Evolutionary conservation across 2,888 invertebrate species (phyloP).

Genomic region (Latrodectus hesperus): DNA sequence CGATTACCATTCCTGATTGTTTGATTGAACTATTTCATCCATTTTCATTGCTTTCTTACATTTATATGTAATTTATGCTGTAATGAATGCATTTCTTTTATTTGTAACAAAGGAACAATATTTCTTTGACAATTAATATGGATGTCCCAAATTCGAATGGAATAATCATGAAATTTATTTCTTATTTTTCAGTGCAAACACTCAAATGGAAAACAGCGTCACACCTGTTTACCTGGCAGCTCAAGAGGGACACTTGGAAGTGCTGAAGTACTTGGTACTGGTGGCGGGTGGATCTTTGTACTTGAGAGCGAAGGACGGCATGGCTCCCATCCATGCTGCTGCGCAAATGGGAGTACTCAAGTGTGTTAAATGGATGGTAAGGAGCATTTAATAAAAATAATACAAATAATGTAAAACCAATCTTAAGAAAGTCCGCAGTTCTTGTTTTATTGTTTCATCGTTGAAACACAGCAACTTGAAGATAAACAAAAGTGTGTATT

Average conservation of each 20-base stretch:
- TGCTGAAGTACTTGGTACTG: slow-evolving; percentile 87
- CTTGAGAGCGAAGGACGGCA: slow-evolving; percentile 89
- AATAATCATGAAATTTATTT: neutral
- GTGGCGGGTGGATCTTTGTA: slow-evolving; percentile 88
- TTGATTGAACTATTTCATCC: too few relatives aligned
- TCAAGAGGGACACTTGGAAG: slow-evolving; percentile 90
- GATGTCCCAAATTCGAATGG: slow-evolving; percentile 13
- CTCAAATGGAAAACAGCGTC: slow-evolving; percentile 93
- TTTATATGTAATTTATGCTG: too few relatives aligned
- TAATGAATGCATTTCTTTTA: too few relatives aligned
- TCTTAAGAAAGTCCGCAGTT: too few relatives aligned
- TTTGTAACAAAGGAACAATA: too few relatives aligned
- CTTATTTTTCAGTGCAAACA: slow-evolving; percentile 83
- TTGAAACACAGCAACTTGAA: too few relatives aligned
- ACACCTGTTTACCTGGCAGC: slow-evolving; percentile 92
- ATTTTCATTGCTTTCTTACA: too few relatives aligned
- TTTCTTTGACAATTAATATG: neutral
- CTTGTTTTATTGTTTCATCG: too few relatives aligned
- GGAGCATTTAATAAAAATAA: slow-evolving; percentile 71
- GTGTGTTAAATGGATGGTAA: slow-evolving; percentile 93
- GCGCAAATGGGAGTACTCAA: slow-evolving; percentile 91
- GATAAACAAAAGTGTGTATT: neutral
- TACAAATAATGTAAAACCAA: too few relatives aligned
- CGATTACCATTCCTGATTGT: too few relatives aligned
- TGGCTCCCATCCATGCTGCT: slow-evolving; percentile 92